Evolutionary conservation across 2,888 invertebrate species (phyloP).

Genomic region (Amphipyra tragopoginis): DNA sequence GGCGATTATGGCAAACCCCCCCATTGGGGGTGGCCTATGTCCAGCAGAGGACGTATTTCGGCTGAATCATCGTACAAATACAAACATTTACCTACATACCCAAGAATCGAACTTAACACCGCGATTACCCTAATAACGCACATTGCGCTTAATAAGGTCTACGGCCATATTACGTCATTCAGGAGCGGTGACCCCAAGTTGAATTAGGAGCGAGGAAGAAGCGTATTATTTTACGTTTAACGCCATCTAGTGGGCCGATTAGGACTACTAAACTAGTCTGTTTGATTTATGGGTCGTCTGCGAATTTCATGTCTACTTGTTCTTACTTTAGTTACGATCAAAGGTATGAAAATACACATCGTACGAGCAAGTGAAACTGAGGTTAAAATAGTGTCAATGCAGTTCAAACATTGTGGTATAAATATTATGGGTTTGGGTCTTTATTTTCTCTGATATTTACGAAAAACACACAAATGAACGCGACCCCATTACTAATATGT

Average conservation of each 20-base stretch:
- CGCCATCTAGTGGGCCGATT: slow-evolving; percentile 43
- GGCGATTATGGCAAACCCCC: too few relatives aligned
- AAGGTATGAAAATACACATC: background rate
- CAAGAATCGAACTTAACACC: slow-evolving; percentile 25
- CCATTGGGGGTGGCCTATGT: too few relatives aligned
- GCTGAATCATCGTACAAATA: too few relatives aligned
- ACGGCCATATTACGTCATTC: slow-evolving; percentile 36
- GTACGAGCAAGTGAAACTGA: too few relatives aligned
- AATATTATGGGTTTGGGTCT: too few relatives aligned
- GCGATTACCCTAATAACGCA: background rate
- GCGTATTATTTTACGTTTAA: slow-evolving; percentile 30
- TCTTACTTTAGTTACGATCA: slow-evolving; percentile 7
- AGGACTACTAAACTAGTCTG: slow-evolving; percentile 3
- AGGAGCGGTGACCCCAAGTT: slow-evolving; percentile 46
- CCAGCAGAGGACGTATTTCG: too few relatives aligned
- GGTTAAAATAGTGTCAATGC: too few relatives aligned
- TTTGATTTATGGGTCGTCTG: slow-evolving; percentile 40
- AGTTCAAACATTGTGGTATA: too few relatives aligned
- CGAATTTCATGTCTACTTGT: slow-evolving; percentile 6
- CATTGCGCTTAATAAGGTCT: slow-evolving; percentile 13
- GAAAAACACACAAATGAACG: too few relatives aligned
- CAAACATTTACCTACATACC: background rate
- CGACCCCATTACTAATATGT: too few relatives aligned
- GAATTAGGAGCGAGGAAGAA: slow-evolving; percentile 51
- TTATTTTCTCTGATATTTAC: too few relatives aligned